phyloP scores from a whole-genome alignment of 2,888 invertebrate genomes.

The Tanypteryx hageni region DNA sequence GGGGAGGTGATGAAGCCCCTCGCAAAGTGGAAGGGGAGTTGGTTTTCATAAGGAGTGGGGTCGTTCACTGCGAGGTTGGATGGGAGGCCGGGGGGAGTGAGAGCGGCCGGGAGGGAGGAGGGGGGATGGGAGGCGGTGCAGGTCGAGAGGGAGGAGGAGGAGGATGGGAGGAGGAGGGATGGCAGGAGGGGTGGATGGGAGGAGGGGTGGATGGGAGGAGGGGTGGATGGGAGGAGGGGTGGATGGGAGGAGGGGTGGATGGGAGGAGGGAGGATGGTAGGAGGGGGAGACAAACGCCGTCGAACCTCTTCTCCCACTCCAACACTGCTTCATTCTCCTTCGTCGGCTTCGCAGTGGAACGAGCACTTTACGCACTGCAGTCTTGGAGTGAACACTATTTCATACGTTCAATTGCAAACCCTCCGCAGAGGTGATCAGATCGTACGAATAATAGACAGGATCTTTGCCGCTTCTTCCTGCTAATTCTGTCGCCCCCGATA shows the following conservation, averaged over 20 bases:
- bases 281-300: background rate
- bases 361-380: too few relatives aligned
- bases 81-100: background rate
- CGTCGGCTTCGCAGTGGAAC: conserved; percentile 21
- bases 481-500: too few relatives aligned
- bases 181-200: background rate
- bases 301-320: conserved; percentile 33
- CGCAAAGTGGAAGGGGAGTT: too few relatives aligned
- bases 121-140: background rate
- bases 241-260: background rate
- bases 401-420: too few relatives aligned
- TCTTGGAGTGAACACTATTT: background rate
- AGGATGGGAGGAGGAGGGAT: too few relatives aligned
- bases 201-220: background rate
- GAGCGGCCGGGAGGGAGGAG: too few relatives aligned
- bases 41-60: background rate
- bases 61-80: background rate
- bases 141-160: background rate
- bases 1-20: conserved; percentile 32
- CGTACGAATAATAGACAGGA: too few relatives aligned
- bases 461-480: too few relatives aligned
- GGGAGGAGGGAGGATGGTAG: background rate
- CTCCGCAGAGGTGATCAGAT: too few relatives aligned
- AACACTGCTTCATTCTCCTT: background rate
- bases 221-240: too few relatives aligned